Evolutionary conservation across 2,113 vertebrate species (phyloP).

Genomic region (Sander lucioperca): DNA sequence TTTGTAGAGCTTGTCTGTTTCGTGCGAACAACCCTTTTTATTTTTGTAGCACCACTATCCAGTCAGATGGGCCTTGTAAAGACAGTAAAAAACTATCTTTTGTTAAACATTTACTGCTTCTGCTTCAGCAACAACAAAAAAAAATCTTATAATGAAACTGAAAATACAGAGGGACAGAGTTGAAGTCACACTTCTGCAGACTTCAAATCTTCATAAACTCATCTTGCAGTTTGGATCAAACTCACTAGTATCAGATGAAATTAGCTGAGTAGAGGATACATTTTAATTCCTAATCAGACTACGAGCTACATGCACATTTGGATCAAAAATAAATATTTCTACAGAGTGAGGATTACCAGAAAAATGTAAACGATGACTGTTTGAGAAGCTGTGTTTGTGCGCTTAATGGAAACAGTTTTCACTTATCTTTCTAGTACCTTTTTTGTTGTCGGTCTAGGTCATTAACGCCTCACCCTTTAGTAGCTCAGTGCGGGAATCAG

Average conservation of each 20-base stretch:
- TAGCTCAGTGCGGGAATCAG: conserved; percentile 52
- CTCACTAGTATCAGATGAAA: conserved; percentile 18
- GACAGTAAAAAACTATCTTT: background rate
- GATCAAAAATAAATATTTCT: background rate
- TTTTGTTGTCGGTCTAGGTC: background rate
- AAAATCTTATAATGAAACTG: background rate
- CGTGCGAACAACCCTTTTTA: background rate
- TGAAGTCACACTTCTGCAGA: conserved; percentile 4
- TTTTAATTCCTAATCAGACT: conserved; percentile 15
- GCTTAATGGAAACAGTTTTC: background rate
- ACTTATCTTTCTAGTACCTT: background rate
- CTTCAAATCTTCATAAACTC: conserved; percentile 11
- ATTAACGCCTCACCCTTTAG: background rate
- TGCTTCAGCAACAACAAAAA: conserved; percentile 26
- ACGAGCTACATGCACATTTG: conserved; percentile 11
- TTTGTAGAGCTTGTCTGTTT: background rate
- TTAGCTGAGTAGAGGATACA: background rate
- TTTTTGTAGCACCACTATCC: background rate
- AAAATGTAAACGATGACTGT: background rate
- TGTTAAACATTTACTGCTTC: background rate
- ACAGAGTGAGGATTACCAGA: conserved; percentile 14
- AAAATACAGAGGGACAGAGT: background rate
- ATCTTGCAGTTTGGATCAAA: conserved; percentile 30
- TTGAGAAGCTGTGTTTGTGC: too few relatives aligned
- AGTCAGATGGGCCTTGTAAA: conserved; percentile 12